phyloP scores from a whole-genome alignment of 2,113 vertebrate species.

The Mellivora capensis region DNA sequence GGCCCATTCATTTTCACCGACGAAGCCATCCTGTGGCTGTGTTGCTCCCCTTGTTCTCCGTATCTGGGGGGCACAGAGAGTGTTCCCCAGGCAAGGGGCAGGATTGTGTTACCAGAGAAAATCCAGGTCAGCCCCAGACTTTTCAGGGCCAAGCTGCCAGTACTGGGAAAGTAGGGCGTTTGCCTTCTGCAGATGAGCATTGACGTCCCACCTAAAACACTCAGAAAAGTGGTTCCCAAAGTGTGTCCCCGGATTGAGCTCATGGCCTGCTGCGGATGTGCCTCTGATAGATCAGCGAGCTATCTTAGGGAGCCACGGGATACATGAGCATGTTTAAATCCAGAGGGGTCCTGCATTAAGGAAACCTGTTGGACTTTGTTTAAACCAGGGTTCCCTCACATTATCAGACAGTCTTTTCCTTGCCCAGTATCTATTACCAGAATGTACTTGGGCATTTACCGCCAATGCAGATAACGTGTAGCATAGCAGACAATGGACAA shows the following conservation, averaged over 20 bases:
- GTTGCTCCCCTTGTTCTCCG: background rate
- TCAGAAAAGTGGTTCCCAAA: background rate
- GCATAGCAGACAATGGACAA: background rate
- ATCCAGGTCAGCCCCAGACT: background rate
- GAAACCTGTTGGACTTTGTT: background rate
- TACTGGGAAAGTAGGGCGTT: background rate
- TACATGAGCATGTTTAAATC: background rate
- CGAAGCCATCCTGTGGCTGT: background rate
- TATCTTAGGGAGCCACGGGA: background rate
- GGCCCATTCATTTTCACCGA: background rate
- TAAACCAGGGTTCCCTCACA: background rate
- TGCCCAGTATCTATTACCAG: background rate
- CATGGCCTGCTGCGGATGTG: background rate
- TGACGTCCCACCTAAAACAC: background rate
- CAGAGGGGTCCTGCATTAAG: background rate
- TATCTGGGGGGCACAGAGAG: background rate
- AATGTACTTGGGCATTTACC: background rate
- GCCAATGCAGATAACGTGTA: background rate
- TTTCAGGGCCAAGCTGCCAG: background rate
- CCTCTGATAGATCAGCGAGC: background rate
- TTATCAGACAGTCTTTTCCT: background rate
- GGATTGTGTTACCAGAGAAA: background rate
- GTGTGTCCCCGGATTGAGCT: background rate
- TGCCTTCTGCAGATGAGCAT: background rate
- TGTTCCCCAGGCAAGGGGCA: background rate